Evolutionary conservation across 2,113 vertebrate species (phyloP).

Genomic region (Shinisaurus crocodilurus): DNA sequence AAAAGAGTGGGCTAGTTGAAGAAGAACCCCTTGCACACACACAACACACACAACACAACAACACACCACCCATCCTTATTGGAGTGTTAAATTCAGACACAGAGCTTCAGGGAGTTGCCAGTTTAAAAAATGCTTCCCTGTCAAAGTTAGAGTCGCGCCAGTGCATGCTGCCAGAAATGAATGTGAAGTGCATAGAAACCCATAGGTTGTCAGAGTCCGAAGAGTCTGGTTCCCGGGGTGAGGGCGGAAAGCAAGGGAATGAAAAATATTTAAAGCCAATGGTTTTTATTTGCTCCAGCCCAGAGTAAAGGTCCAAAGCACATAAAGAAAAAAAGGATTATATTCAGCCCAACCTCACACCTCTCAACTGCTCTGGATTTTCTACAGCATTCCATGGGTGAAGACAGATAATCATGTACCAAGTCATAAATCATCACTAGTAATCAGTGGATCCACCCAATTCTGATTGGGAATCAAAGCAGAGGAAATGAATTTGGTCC

Average conservation of each 20-base stretch:
- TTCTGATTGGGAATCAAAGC: neutral
- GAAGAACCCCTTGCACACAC: neutral
- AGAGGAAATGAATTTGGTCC: neutral
- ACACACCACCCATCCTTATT: constrained; percentile 33
- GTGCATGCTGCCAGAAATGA: constrained; percentile 36
- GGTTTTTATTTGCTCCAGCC: neutral
- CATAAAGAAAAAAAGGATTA: neutral
- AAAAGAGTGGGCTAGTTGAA: constrained; percentile 36
- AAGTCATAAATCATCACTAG: neutral
- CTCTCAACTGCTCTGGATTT: neutral
- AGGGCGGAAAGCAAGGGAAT: constrained; percentile 18
- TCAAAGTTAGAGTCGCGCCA: constrained; percentile 30
- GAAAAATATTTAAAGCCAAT: neutral
- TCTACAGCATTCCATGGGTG: neutral
- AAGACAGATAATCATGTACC: neutral
- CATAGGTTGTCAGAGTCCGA: constrained; percentile 18
- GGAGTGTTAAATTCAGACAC: constrained; percentile 58
- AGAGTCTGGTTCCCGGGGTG: neutral
- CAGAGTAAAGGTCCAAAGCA: neutral
- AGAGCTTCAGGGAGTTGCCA: constrained; percentile 37
- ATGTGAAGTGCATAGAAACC: neutral
- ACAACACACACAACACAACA: too few relatives aligned
- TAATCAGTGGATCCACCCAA: neutral
- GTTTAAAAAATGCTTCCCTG: constrained; percentile 29
- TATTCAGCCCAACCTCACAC: neutral